A percentile compares a stretch with the other conserved stretches of the same genome.
These are phyloP conservation scores for Polyodon spathula DNA, from an alignment of 2,113 vertebrate genomes.

Conservation along the genomic window DNA sequence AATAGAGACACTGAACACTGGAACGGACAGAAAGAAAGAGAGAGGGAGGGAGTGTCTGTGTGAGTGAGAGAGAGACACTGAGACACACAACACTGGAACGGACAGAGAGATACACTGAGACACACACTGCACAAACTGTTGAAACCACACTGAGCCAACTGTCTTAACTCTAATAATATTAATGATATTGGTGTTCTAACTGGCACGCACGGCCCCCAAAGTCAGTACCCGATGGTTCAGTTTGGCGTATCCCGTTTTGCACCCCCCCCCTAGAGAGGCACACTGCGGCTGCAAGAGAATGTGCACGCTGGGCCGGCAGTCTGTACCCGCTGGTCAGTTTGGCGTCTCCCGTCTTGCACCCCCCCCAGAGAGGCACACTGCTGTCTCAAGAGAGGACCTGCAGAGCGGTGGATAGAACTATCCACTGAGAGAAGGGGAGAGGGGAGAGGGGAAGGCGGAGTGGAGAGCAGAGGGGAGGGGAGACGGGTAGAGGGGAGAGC, in stretches of 20 bases:
- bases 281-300: slow-evolving; percentile 71
- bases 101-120: no score
- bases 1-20: no score
- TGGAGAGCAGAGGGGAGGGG: slow-evolving; percentile 25
- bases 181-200: no score
- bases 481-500: neutral
- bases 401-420: slow-evolving; percentile 72
- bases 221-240: slow-evolving; percentile 74
- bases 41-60: no score
- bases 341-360: slow-evolving; percentile 72
- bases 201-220: slow-evolving; percentile 84
- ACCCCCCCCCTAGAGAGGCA: slow-evolving; percentile 61
- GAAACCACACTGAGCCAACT: no score
- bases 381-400: slow-evolving; percentile 65
- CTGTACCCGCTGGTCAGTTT: slow-evolving; percentile 76
- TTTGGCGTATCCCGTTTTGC: slow-evolving; percentile 74
- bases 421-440: slow-evolving; percentile 57
- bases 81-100: no score
- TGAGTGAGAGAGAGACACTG: no score
- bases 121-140: no score
- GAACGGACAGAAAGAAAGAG: no score
- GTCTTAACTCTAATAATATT: no score
- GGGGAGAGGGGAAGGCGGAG: neutral
- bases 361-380: slow-evolving; percentile 69
- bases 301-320: slow-evolving; percentile 77